phyloP scores from a whole-genome alignment of 2,888 invertebrate species.

The Caenorhabditis afra region DNA sequence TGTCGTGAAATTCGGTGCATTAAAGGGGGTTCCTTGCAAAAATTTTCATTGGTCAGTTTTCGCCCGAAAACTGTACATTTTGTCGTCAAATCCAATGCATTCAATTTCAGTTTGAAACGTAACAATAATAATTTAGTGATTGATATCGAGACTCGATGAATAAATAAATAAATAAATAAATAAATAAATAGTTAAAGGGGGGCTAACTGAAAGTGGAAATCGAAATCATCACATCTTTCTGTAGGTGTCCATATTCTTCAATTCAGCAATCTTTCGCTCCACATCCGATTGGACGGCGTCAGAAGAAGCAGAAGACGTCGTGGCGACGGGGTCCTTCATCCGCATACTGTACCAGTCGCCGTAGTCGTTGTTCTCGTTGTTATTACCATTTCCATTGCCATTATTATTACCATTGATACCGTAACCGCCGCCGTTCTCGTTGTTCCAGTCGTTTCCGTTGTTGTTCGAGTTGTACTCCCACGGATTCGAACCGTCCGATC shows the following conservation, averaged over 20 bases:
- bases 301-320: conserved; percentile 1
- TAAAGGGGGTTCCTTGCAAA: too few species aligned
- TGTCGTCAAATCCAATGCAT: too few species aligned
- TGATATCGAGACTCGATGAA: conserved; percentile 1
- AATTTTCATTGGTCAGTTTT: too few species aligned
- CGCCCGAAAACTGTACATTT: too few species aligned
- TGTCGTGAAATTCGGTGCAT: too few species aligned
- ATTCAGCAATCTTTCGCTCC: conserved; percentile 45
- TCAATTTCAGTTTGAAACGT: too few species aligned
- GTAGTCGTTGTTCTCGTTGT: conserved; percentile 27
- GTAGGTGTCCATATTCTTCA: conserved; percentile 52
- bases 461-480: conserved; percentile 1
- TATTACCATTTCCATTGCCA: conserved; percentile 7
- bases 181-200: too few species aligned
- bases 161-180: conserved; percentile 5
- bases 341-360: conserved; percentile 49
- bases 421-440: conserved; percentile 22
- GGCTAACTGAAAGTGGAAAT: too few species aligned
- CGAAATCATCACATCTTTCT: too few species aligned
- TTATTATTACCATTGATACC: conserved; percentile 34
- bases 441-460: conserved; percentile 6
- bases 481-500: too few species aligned
- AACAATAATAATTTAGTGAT: not conserved
- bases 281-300: conserved; percentile 22
- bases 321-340: conserved; percentile 39